Conservation (phyloP, 2,113 vertebrate species). For the Erythrolamprus reginae region DNA sequence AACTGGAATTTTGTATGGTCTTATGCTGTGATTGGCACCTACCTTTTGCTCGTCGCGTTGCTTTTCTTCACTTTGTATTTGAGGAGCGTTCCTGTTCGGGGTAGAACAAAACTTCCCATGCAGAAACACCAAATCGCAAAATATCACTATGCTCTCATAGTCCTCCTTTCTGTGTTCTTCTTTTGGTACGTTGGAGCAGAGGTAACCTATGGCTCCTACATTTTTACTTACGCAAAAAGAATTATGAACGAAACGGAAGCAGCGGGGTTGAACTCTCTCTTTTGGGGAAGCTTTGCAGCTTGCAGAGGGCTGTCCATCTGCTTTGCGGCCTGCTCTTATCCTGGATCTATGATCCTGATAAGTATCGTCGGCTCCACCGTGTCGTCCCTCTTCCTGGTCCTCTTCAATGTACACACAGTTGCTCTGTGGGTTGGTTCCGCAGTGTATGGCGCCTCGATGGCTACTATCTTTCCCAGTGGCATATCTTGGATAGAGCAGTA, state of each 20-base stretch:
- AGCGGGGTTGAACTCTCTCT: constrained; percentile 83
- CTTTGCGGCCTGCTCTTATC: constrained; percentile 75
- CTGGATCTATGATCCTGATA: constrained; percentile 83
- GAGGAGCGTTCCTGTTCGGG: constrained; percentile 43
- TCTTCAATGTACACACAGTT: constrained; percentile 61
- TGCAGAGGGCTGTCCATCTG: constrained; percentile 82
- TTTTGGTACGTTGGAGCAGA: constrained; percentile 90
- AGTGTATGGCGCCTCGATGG: constrained; percentile 86
- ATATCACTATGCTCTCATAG: constrained; percentile 74
- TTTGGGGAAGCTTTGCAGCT: constrained; percentile 84
- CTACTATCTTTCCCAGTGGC: constrained; percentile 87
- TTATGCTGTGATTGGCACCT: constrained; percentile 80
- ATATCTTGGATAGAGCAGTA: constrained; percentile 94
- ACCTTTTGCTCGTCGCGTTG: constrained; percentile 71
- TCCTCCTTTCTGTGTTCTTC: constrained; percentile 85
- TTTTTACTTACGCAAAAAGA: constrained; percentile 79
- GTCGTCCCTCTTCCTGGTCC: constrained; percentile 74
- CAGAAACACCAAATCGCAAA: constrained; percentile 65
- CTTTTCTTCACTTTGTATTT: constrained; percentile 76
- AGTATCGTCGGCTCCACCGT: constrained; percentile 73
- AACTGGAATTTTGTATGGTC: constrained; percentile 71
- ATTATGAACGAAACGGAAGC: constrained; percentile 71
- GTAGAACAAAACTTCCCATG: constrained; percentile 41
- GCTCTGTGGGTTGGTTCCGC: constrained; percentile 77
- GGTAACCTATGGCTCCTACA: constrained; percentile 86